Evolutionary conservation across 2,888 invertebrate genomes (phyloP).

Genomic region (Cantharis rufa): DNA sequence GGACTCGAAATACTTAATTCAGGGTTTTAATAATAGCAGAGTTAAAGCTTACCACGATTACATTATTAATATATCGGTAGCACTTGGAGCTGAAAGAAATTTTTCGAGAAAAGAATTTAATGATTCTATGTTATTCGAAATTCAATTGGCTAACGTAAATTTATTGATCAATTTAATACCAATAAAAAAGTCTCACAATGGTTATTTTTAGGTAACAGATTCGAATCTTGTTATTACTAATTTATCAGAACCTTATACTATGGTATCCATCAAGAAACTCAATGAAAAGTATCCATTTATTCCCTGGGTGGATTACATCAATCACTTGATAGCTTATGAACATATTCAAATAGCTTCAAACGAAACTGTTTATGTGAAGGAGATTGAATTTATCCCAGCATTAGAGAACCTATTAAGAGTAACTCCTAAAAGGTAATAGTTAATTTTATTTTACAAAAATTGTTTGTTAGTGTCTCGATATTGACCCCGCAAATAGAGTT

Average conservation of each 20-base stretch:
- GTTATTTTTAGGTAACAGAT: conserved; percentile 61
- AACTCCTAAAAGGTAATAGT: conserved; percentile 59
- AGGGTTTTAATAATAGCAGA: conserved; percentile 79
- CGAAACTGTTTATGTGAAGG: conserved; percentile 82
- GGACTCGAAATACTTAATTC: conserved; percentile 81
- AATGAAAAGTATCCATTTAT: conserved; percentile 75
- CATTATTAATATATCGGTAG: conserved; percentile 83
- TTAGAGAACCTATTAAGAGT: conserved; percentile 65
- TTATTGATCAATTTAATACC: not conserved
- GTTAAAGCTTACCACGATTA: conserved; percentile 84
- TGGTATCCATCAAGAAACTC: conserved; percentile 79
- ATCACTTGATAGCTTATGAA: conserved; percentile 70
- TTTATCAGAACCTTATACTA: conserved; percentile 76
- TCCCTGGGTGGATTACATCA: conserved; percentile 84
- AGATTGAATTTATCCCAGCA: conserved; percentile 76
- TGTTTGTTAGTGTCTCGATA: no score
- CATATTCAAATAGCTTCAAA: conserved; percentile 64
- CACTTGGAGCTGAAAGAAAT: conserved; percentile 80
- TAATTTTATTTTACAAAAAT: no score
- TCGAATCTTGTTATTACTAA: conserved; percentile 80
- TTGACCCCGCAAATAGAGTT: no score
- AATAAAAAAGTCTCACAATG: not conserved
- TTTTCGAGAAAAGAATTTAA: conserved; percentile 72
- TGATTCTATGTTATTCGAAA: conserved; percentile 86
- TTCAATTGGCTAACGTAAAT: conserved; percentile 86